Base-by-base conservation (phyloP, 2,888 invertebrate genomes). In the Pristionchus exspectatus region DNA sequence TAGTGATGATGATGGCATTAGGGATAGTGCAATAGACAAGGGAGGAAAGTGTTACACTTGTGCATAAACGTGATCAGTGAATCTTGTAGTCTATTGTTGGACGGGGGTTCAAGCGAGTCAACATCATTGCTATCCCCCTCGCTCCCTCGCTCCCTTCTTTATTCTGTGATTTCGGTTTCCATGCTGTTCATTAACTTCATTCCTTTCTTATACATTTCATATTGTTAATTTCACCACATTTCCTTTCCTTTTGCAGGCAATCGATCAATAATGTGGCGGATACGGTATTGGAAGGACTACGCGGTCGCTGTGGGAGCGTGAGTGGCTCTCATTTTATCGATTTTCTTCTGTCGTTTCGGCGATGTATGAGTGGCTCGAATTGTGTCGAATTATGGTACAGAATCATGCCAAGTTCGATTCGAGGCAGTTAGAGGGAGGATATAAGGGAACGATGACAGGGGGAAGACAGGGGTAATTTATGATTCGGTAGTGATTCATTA, bases 281-380 rank as follows among this genome's bases (percentile, higher is more conserved):
- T 88, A 63, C 87, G 87, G 74, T 88, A 88, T n/a, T 88, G 74
- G 74, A 88, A 88, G 87, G 87, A 88, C 56, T 88, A 74, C 18
- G 56, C 87, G 33, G 56, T 88, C 56, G 72, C 87, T 10, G 87
- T 33, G 33, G 87, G 72, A 56, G 72, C 87, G 87, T 88, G 74
- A 88, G 87, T 88, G 38, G 21, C 30, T 33, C 9, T 3, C 12
- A 38, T 59, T 59, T 33, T 59, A 30, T 56, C 33, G 74, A 33
- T 33, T 74, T 74, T 59, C 2, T 81, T 50, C 50, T 9, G 14
- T 54, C 21, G 12, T 21, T 44, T 21, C 81, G 38, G 33, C 9
- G 16, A 30, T 0, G 30, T 33, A 30, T 72, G 30, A 81, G 12
- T 50, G n/a, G 81, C 24, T 33, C 21, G 27, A 81, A 33, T 81